phyloP scores from a whole-genome alignment of 2,888 invertebrate genomes.

The Dicyrtomina minuta region DNA sequence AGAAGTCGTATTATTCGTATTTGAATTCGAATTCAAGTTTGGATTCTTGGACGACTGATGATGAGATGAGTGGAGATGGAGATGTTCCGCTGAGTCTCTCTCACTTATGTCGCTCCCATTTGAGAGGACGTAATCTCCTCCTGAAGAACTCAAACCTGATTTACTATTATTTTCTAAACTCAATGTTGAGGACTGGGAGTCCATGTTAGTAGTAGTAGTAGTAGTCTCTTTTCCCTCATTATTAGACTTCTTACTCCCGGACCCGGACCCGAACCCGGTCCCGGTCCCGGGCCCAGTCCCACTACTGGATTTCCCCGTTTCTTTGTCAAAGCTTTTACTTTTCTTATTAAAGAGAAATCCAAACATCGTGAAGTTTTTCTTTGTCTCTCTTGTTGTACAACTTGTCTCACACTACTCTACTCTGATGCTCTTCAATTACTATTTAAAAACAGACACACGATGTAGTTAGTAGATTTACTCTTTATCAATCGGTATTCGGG shows the following conservation, averaged over 20 bases:
- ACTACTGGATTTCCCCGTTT: constrained; percentile 12
- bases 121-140: constrained; percentile 7
- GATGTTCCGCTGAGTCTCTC: constrained; percentile 7
- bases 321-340: constrained; percentile 47
- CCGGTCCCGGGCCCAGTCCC: too few species aligned
- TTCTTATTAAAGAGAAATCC: constrained; percentile 51
- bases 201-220: background rate
- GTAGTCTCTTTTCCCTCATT: too few species aligned
- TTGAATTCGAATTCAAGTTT: background rate
- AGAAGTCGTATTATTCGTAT: too few species aligned
- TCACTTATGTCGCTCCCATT: constrained; percentile 13
- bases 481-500: too few species aligned
- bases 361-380: constrained; percentile 42
- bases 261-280: background rate
- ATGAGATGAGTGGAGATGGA: constrained; percentile 4
- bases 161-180: constrained; percentile 7
- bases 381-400: background rate
- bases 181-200: background rate
- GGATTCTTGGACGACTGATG: too few species aligned
- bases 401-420: background rate
- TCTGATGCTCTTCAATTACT: background rate
- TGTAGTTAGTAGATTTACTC: background rate
- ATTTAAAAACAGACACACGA: background rate
- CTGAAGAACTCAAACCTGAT: constrained; percentile 16
- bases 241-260: constrained; percentile 8